Percentiles rank a stretch among this genome's conserved stretches.
phyloP scores from a whole-genome alignment of 2,113 vertebrate species.

The Ptyas mucosa region DNA sequence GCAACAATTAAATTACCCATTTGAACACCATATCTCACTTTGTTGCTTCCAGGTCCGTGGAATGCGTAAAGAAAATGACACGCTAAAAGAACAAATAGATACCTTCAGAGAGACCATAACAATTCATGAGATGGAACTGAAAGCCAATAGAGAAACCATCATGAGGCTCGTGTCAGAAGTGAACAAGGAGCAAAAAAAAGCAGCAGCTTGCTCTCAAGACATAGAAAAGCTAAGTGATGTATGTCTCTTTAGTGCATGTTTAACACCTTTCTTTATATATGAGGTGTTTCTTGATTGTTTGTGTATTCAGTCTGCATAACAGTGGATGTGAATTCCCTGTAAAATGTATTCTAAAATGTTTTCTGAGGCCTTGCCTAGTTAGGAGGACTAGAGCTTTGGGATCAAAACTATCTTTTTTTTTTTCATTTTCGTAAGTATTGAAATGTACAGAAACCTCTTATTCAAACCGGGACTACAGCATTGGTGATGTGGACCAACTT shows the following conservation, averaged over 20 bases:
- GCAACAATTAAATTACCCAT: neutral
- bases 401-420: neutral
- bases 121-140: slow-evolving; percentile 83
- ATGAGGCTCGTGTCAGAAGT: slow-evolving; percentile 80
- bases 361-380: neutral
- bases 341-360: neutral
- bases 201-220: slow-evolving; percentile 62
- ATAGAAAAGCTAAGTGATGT: slow-evolving; percentile 76
- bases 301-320: neutral
- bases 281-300: neutral
- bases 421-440: neutral
- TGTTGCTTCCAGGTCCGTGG: slow-evolving; percentile 68
- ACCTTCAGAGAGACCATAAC: slow-evolving; percentile 75
- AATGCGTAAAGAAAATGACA: slow-evolving; percentile 67
- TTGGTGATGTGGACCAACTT: neutral
- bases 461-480: neutral
- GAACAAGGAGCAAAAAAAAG: slow-evolving; percentile 72
- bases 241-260: neutral
- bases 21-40: slow-evolving; percentile 8
- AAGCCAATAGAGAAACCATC: slow-evolving; percentile 83
- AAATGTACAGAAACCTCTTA: neutral
- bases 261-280: neutral
- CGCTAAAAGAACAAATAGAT: slow-evolving; percentile 66
- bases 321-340: neutral
- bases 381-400: neutral